These are phyloP conservation scores for Gambusia holbrooki DNA, from an alignment of 2,113 vertebrate genomes.

Conservation along the genomic window DNA sequence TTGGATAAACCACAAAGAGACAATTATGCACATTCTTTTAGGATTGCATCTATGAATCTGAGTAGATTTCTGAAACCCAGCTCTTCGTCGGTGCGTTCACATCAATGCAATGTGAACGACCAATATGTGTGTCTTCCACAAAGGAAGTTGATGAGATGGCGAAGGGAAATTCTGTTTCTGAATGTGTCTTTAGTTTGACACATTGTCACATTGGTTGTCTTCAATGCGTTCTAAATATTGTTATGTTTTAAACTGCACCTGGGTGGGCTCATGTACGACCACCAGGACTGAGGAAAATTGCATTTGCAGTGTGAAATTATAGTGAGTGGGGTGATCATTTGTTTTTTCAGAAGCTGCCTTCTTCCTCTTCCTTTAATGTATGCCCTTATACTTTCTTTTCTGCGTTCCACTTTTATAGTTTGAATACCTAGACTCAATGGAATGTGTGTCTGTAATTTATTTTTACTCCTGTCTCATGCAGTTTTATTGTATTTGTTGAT, in stretches of 20 bases:
- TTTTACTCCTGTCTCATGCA: not conserved
- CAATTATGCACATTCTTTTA: slow-evolving; percentile 25
- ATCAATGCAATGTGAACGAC: not conserved
- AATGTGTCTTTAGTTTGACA: slow-evolving; percentile 38
- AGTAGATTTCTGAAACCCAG: slow-evolving; percentile 23
- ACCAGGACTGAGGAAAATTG: slow-evolving; percentile 52
- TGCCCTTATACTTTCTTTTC: slow-evolving; percentile 13
- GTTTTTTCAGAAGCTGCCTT: slow-evolving; percentile 26
- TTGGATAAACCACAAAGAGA: slow-evolving; percentile 24
- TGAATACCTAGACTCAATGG: not conserved
- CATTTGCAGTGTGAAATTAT: slow-evolving; percentile 40
- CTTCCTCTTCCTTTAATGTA: slow-evolving; percentile 15
- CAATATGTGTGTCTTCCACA: slow-evolving; percentile 11
- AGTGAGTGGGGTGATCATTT: slow-evolving; percentile 29
- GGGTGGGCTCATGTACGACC: slow-evolving; percentile 46
- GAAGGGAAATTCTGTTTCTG: slow-evolving; percentile 24
- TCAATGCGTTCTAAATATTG: slow-evolving; percentile 34
- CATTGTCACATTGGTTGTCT: slow-evolving; percentile 11
- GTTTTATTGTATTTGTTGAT: not conserved
- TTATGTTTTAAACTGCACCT: slow-evolving; percentile 33
- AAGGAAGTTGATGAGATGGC: slow-evolving; percentile 19
- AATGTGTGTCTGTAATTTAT: not conserved
- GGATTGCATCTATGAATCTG: slow-evolving; percentile 20
- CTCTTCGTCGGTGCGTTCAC: not conserved
- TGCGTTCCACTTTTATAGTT: not conserved